A percentile compares a stretch with the other conserved stretches of the same genome.
Conservation (phyloP, 2,888 invertebrate genomes). For the Seira ritae region DNA sequence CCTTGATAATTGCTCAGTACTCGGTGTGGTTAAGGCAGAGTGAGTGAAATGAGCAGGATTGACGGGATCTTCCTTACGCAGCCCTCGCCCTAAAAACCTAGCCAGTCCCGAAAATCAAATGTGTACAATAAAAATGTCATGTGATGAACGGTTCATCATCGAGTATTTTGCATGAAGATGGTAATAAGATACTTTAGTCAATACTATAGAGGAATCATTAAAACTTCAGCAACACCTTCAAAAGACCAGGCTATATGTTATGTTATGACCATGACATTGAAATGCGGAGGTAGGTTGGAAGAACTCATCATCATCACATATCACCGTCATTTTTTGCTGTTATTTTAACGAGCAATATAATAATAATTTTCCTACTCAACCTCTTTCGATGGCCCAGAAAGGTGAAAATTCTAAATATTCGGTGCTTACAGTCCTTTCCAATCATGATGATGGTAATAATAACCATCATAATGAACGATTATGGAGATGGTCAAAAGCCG, state of each 20-base stretch:
- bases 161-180: too few relatives aligned
- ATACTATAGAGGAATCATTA: too few relatives aligned
- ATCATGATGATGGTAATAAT: too few relatives aligned
- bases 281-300: conserved; percentile 20
- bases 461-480: conserved; percentile 39
- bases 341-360: conserved; percentile 54
- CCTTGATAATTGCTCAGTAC: conserved; percentile 3
- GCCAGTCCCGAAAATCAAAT: neutral
- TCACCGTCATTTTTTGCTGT: neutral
- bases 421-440: too few relatives aligned
- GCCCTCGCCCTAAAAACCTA: conserved; percentile 25
- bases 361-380: too few relatives aligned
- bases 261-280: conserved; percentile 55
- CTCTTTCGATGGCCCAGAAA: too few relatives aligned
- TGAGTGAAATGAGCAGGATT: neutral
- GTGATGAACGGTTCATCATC: neutral
- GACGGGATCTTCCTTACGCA: neutral
- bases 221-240: conserved; percentile 45
- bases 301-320: too few relatives aligned
- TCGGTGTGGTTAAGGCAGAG: too few relatives aligned
- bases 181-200: too few relatives aligned
- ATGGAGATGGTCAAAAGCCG: conserved; percentile 8
- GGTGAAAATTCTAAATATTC: too few relatives aligned
- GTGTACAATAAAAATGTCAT: neutral
- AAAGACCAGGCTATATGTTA: conserved; percentile 17